A percentile compares a stretch with the other conserved stretches of the same genome.
Evolutionary conservation across 2,888 invertebrate genomes (phyloP).

Genomic region (Pogonocherus hispidulus): DNA sequence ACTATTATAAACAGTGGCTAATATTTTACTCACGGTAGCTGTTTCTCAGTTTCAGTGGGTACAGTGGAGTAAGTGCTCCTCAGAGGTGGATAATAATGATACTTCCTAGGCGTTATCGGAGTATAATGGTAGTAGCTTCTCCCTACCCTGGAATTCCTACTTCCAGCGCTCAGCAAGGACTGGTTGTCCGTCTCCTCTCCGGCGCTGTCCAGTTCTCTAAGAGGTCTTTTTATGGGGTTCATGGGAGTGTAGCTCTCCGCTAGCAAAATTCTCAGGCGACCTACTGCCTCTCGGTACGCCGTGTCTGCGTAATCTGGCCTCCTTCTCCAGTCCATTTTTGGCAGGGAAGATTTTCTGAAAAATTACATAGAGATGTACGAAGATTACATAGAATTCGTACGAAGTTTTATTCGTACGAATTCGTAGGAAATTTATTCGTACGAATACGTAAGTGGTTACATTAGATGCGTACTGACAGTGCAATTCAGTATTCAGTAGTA

Average conservation of each 20-base stretch:
- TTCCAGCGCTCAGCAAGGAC: conserved; percentile 67
- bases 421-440: too few relatives aligned
- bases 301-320: conserved; percentile 86
- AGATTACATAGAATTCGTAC: too few relatives aligned
- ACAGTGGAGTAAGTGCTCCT: conserved; percentile 37
- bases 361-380: neutral
- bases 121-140: conserved; percentile 54
- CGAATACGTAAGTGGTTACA: too few relatives aligned
- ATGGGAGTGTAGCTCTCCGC: conserved; percentile 79
- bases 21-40: conserved; percentile 36
- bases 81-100: conserved; percentile 53
- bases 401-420: too few relatives aligned
- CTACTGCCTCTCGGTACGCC: conserved; percentile 88
- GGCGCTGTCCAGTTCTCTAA: conserved; percentile 70
- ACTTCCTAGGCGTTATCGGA: conserved; percentile 51
- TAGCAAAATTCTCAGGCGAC: conserved; percentile 81
- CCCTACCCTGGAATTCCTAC: conserved; percentile 56
- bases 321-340: conserved; percentile 71
- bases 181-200: conserved; percentile 75
- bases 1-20: too few relatives aligned
- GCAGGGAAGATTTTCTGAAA: conserved; percentile 61
- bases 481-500: too few relatives aligned
- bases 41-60: conserved; percentile 39
- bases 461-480: too few relatives aligned
- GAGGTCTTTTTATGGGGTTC: conserved; percentile 68